These are phyloP conservation scores for Eudyptes chrysolophus DNA, from an alignment of 2,113 vertebrate genomes.

Conservation along the genomic window DNA sequence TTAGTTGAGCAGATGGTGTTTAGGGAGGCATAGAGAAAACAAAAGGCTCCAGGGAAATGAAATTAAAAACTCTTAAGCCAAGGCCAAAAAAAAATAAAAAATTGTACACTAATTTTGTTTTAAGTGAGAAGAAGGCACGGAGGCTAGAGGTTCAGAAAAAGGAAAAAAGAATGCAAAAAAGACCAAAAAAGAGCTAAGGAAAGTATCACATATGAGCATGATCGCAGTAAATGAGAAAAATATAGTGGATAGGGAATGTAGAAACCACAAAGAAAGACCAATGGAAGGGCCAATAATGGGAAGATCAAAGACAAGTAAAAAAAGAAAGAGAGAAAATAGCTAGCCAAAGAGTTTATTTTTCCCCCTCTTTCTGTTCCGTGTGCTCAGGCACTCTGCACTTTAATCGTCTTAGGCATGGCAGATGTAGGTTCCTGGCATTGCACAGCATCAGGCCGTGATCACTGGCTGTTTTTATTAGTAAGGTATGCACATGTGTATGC, in stretches of 20 bases:
- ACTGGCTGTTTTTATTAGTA: neutral
- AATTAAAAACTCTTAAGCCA: neutral
- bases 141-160: neutral
- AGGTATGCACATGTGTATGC: neutral
- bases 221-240: neutral
- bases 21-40: neutral
- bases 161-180: neutral
- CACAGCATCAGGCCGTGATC: neutral
- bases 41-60: neutral
- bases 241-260: neutral
- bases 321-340: neutral
- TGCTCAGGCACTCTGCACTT: neutral
- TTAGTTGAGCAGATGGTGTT: conserved; percentile 10
- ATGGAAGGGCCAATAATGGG: neutral
- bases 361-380: neutral
- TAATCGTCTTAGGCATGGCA: rapidly evolving
- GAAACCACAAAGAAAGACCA: neutral
- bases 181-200: neutral
- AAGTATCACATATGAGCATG: neutral
- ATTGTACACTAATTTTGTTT: neutral
- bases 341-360: neutral
- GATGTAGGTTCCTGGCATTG: neutral
- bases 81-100: neutral
- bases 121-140: neutral
- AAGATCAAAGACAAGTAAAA: neutral